phyloP scores from a whole-genome alignment of 2,113 vertebrate species.

The Sinocyclocheilus grahami region DNA sequence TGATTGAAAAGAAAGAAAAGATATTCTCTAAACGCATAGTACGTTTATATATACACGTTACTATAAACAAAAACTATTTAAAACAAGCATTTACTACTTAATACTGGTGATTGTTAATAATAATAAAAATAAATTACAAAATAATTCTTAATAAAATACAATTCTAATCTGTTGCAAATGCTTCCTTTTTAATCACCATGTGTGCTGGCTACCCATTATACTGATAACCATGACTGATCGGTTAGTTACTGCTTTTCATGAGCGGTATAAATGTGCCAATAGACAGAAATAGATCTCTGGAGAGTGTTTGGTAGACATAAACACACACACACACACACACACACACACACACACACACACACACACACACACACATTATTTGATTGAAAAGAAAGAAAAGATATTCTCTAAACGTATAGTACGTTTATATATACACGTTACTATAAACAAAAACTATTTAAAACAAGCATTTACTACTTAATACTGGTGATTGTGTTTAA shows the following conservation, averaged over 20 bases:
- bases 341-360: slow-evolving; percentile 7
- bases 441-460: not conserved
- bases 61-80: not conserved
- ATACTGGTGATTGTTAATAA: not conserved
- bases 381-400: not conserved
- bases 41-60: not conserved
- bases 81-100: not conserved
- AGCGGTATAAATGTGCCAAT: slow-evolving; percentile 6
- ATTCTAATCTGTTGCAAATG: not conserved
- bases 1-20: not conserved
- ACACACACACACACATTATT: too few species aligned
- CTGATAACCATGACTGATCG: not conserved
- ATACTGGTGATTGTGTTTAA: not conserved
- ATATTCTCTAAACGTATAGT: not conserved
- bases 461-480: not conserved
- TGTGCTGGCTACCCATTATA: not conserved
- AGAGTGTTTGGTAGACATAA: not conserved
- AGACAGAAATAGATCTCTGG: slow-evolving; percentile 32
- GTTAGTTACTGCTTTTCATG: not conserved
- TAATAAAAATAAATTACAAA: not conserved
- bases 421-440: not conserved
- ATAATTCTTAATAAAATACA: not conserved
- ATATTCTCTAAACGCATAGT: not conserved
- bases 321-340: not conserved
- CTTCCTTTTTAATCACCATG: not conserved